Conservation (phyloP, 2,888 invertebrate genomes). For the Andrena marginata region DNA sequence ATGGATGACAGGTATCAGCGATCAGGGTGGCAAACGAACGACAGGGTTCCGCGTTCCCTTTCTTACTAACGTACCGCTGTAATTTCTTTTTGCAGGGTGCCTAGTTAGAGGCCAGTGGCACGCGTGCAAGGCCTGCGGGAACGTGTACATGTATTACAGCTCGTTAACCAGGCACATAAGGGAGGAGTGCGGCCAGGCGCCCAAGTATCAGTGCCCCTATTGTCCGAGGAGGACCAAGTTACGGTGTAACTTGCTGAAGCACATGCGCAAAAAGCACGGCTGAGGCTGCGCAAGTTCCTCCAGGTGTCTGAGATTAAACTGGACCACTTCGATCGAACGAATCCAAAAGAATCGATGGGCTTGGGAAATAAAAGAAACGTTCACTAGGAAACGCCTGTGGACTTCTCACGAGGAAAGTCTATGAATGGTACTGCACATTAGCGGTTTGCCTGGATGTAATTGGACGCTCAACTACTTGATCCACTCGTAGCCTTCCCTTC, state of each 20-base stretch:
- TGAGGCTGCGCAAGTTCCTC: not conserved
- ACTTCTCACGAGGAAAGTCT: too few species aligned
- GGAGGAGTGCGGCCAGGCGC: constrained; percentile 81
- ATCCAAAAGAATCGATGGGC: too few species aligned
- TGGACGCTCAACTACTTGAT: too few species aligned
- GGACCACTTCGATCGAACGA: too few species aligned
- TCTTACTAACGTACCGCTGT: constrained; percentile 58
- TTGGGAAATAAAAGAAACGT: too few species aligned
- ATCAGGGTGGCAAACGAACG: constrained; percentile 9
- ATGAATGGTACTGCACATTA: too few species aligned
- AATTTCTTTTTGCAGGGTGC: constrained; percentile 75
- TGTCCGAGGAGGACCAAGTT: constrained; percentile 82
- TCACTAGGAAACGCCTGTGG: too few species aligned
- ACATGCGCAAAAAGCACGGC: constrained; percentile 78
- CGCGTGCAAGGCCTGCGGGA: constrained; percentile 78
- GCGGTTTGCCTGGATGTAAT: too few species aligned
- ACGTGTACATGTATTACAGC: constrained; percentile 79
- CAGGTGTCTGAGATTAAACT: not conserved
- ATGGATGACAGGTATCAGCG: constrained; percentile 14
- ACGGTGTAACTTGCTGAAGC: constrained; percentile 82
- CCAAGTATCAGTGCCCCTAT: constrained; percentile 81
- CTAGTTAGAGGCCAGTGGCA: constrained; percentile 63
- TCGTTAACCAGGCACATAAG: constrained; percentile 79
- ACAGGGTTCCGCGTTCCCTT: not conserved
- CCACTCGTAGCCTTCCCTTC: too few species aligned